A percentile compares a stretch with the other conserved stretches of the same genome.
Conservation (phyloP, 2,888 invertebrate genomes). For the Sipha maydis region DNA sequence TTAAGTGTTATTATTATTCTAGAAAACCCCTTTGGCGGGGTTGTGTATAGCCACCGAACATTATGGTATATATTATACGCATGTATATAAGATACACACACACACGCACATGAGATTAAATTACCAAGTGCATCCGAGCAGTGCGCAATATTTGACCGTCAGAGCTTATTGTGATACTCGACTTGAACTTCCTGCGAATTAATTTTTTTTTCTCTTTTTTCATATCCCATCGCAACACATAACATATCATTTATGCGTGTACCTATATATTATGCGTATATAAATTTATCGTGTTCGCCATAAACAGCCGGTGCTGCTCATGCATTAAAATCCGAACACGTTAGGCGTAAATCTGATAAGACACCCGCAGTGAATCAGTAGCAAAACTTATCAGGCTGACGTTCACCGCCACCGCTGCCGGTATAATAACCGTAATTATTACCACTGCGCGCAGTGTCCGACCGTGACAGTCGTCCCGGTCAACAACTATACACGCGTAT, state of each 20-base stretch:
- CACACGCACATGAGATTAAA: not conserved
- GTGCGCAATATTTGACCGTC: not conserved
- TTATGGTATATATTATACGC: constrained; percentile 14
- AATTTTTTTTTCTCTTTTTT: not conserved
- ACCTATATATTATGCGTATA: not conserved
- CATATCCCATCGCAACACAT: not conserved
- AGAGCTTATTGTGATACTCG: not conserved
- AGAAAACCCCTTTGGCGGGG: constrained; percentile 36
- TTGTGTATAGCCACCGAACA: constrained; percentile 33
- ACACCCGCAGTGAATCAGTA: constrained; percentile 56
- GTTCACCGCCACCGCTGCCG: not conserved
- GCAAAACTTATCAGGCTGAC: constrained; percentile 41
- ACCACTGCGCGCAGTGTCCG: not conserved
- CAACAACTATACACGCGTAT: not conserved
- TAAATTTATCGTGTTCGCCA: not conserved
- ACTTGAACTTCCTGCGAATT: not conserved
- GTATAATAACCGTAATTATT: constrained; percentile 58
- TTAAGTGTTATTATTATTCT: constrained; percentile 56
- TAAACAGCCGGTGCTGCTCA: not conserved
- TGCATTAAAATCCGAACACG: constrained; percentile 2
- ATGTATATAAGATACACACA: too few relatives aligned
- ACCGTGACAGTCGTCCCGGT: not conserved
- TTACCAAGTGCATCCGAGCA: not conserved
- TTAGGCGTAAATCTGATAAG: constrained; percentile 40
- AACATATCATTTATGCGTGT: not conserved